phyloP scores from a whole-genome alignment of 2,113 vertebrate species.

The Syrmaticus mikado region DNA sequence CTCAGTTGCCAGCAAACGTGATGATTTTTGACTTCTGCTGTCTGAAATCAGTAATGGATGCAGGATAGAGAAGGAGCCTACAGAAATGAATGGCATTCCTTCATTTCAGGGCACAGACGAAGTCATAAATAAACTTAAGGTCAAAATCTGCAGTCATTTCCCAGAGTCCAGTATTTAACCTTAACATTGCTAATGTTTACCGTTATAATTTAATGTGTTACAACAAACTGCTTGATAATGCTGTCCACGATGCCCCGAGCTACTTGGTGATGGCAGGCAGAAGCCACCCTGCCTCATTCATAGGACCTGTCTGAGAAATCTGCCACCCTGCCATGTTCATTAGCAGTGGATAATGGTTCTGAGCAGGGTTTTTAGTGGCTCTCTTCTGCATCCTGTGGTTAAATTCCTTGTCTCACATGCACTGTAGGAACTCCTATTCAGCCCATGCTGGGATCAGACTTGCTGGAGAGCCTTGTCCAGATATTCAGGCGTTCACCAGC shows the following conservation, averaged over 20 bases:
- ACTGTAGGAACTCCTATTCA: not conserved
- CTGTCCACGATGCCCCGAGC: not conserved
- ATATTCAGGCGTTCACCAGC: not conserved
- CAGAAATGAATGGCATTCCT: not conserved
- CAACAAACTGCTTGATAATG: not conserved
- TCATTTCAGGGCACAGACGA: not conserved
- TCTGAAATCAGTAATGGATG: not conserved
- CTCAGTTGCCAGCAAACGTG: not conserved
- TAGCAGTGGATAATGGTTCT: not conserved
- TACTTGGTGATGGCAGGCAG: not conserved
- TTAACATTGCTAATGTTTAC: not conserved
- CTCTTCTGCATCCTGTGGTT: not conserved
- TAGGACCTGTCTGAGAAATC: not conserved
- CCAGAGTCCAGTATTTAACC: not conserved
- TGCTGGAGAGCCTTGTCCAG: not conserved
- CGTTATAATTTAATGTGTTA: not conserved
- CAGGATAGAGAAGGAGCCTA: not conserved
- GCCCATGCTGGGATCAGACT: fast-evolving
- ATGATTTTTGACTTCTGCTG: constrained; percentile 13
- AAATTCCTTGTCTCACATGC: not conserved
- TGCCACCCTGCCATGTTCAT: fast-evolving
- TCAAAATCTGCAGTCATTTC: not conserved
- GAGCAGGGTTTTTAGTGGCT: not conserved
- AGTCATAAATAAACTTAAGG: not conserved
- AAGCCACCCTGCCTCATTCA: not conserved